phyloP scores from a whole-genome alignment of 2,888 invertebrate genomes.

The Synanthedon vespiformis region DNA sequence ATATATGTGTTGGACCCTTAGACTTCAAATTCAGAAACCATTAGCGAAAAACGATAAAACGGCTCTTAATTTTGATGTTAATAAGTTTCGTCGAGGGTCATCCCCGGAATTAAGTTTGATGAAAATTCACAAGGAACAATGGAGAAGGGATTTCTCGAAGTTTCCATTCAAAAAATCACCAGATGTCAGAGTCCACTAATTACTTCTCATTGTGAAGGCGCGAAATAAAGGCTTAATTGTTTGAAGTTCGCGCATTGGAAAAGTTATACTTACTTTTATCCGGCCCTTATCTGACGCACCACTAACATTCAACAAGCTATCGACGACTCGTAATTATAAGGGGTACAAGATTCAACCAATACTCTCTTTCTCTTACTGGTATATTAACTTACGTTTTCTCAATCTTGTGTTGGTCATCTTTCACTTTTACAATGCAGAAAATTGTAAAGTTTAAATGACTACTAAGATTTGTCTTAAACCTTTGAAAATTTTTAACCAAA shows the following conservation, averaged over 20 bases:
- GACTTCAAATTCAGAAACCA: too few species aligned
- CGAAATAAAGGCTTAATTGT: slow-evolving; percentile 56
- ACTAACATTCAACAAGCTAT: slow-evolving; percentile 22
- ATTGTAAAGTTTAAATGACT: too few species aligned
- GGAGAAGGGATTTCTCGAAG: slow-evolving; percentile 22
- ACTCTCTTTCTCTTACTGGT: too few species aligned
- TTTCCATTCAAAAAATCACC: slow-evolving; percentile 33
- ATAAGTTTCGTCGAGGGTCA: slow-evolving; percentile 35
- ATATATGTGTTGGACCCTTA: too few species aligned
- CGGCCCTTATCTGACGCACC: slow-evolving; percentile 24
- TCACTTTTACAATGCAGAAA: too few species aligned
- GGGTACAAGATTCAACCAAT: too few species aligned
- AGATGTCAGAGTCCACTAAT: slow-evolving; percentile 43
- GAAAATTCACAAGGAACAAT: slow-evolving; percentile 25
- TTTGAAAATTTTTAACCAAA: too few species aligned
- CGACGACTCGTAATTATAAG: too few species aligned
- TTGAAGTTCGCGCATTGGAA: slow-evolving; percentile 28
- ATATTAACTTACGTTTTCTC: too few species aligned
- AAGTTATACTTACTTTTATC: slow-evolving; percentile 33
- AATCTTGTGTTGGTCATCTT: too few species aligned
- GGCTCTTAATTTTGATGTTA: slow-evolving; percentile 27
- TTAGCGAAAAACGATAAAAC: too few species aligned
- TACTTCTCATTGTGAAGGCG: slow-evolving; percentile 49
- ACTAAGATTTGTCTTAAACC: too few species aligned
- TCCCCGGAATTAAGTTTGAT: slow-evolving; percentile 24